Evolutionary conservation across 64 coral and sea anemone species (phyloP), one percentile per base, ranked within the genome.

Genomic region (Orbicella faveolata): DNA sequence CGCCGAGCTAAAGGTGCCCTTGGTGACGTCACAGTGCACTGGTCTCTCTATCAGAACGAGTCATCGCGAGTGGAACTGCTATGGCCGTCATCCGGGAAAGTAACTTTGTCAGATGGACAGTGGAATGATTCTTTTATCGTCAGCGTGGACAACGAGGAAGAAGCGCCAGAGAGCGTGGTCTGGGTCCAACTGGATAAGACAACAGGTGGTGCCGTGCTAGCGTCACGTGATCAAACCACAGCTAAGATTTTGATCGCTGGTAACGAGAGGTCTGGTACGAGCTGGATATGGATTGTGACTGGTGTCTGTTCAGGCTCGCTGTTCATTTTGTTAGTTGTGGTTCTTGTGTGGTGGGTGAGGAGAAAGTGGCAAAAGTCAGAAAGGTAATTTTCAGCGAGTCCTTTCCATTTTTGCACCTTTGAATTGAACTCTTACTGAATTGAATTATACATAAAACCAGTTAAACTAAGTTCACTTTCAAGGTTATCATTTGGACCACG

Each of bases 111-210:
- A 48, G 92, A 90, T 79, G 87, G 95, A 59, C 83, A 94, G 30
- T 96, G 95, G 95, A 96, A 94, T n/a, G 86, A 83, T 17, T 88
- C 95, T 33, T 25, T 94, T 8, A 23, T 69, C 23, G 36, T 96
- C 26, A 90, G 83, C 37, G 52, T 96, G 10, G 84, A 78, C 26
- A 87, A 66, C 18, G 86, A 96, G 36, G 74, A 48, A 15, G 61
- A 88, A 59, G 75, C 89, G 5, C 81, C 14, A 18, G 76, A 96
- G 63, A 74, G 77, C 17, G 68, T 76, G 7, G 51, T 83, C 52
- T 94, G 79, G 78, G 33, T 88, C 18, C 77, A 33, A 77, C 51
- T 81, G 20, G 64, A 74, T 18, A 87, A 75, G 35, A 86, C 95
- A 2, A 88, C 76, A 1, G 92, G 92, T 14, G 95, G 95, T 3